These are phyloP conservation scores for Pissodes strobi DNA, from an alignment of 1,140 invertebrate species.

Conservation along the genomic window DNA sequence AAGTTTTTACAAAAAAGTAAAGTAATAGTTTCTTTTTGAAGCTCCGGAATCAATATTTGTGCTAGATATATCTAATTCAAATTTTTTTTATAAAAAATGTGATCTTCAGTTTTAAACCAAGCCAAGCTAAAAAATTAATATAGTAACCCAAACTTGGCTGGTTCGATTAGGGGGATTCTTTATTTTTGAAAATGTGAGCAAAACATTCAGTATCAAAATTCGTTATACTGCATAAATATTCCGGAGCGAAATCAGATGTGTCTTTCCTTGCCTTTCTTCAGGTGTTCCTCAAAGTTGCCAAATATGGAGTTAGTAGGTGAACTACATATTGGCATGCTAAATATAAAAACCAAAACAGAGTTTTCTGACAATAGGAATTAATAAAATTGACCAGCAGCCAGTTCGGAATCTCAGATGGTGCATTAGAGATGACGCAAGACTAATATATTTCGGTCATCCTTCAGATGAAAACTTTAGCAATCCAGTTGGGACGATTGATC, in stretches of 20 bases:
- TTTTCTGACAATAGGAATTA: slow-evolving; percentile 5
- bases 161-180: too few species aligned
- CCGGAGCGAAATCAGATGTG: not conserved
- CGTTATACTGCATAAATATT: not conserved
- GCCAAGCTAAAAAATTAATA: too few species aligned
- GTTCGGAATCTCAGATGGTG: slow-evolving; percentile 15
- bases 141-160: too few species aligned
- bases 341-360: not conserved
- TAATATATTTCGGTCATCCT: slow-evolving; percentile 8
- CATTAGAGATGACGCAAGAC: not conserved
- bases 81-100: too few species aligned
- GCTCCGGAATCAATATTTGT: too few species aligned
- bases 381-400: not conserved
- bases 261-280: not conserved
- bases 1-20: too few species aligned
- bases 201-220: not conserved
- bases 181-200: too few species aligned
- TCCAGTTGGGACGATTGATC: not conserved
- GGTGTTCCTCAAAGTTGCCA: not conserved
- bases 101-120: too few species aligned
- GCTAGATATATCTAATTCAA: too few species aligned
- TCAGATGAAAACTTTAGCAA: not conserved
- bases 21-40: too few species aligned
- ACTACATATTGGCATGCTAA: not conserved
- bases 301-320: not conserved